These are phyloP conservation scores for Lasioglossum malachurum DNA, from an alignment of 2,888 invertebrate genomes.

Conservation along the genomic window DNA sequence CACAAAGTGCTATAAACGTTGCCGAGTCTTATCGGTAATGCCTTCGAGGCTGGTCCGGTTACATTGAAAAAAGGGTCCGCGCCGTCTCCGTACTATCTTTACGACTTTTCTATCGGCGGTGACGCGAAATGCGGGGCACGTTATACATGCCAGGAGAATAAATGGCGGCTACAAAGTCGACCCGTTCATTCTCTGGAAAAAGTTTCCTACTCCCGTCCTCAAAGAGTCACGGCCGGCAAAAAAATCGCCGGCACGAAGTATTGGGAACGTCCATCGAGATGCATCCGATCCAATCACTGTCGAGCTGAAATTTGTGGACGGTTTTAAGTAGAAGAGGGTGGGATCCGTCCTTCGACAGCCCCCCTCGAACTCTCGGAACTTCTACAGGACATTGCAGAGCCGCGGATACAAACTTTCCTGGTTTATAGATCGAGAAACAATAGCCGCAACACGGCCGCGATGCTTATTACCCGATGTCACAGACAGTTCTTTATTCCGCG, in stretches of 20 bases:
- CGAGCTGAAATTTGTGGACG: neutral
- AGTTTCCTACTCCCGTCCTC: slow-evolving; percentile 15
- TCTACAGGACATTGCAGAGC: neutral
- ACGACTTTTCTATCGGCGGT: slow-evolving; percentile 71
- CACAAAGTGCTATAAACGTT: slow-evolving; percentile 37
- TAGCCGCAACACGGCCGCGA: neutral
- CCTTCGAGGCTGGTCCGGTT: slow-evolving; percentile 37
- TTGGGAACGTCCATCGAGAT: slow-evolving; percentile 15
- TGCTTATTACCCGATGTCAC: neutral
- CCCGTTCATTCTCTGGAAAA: slow-evolving; percentile 38
- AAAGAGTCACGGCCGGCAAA: neutral
- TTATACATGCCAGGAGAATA: slow-evolving; percentile 52
- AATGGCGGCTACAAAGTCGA: slow-evolving; percentile 47
- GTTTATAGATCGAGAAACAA: neutral
- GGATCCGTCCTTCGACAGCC: neutral
- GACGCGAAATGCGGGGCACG: slow-evolving; percentile 60
- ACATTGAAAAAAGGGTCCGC: slow-evolving; percentile 36
- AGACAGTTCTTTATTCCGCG: neutral
- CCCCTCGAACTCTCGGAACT: neutral
- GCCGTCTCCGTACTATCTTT: slow-evolving; percentile 62
- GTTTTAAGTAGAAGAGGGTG: neutral
- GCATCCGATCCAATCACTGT: neutral
- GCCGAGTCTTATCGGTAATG: slow-evolving; percentile 53
- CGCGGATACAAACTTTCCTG: neutral
- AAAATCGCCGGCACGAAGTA: slow-evolving; percentile 18